Conservation (phyloP, 1,140 invertebrate genomes). For the Scaptomyza montana region DNA sequence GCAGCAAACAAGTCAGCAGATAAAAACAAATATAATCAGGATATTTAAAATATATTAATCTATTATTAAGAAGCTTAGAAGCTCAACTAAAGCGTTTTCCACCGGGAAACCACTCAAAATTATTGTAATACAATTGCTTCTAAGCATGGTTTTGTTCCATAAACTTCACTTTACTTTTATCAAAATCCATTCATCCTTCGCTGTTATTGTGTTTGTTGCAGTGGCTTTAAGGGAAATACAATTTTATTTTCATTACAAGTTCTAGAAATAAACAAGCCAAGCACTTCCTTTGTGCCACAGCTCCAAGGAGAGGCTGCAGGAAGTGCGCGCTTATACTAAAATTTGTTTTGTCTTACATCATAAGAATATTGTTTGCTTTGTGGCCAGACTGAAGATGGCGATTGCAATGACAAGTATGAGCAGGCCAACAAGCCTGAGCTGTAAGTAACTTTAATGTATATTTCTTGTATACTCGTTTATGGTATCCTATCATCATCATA, state of each 20-base stretch:
- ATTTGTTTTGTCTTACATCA: conserved; percentile 36
- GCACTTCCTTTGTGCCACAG: conserved; percentile 24
- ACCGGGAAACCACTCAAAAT: no score
- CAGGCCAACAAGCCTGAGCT: conserved; percentile 2
- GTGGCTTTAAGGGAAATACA: conserved; percentile 6
- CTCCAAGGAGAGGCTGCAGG: conserved; percentile 24
- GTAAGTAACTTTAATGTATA: conserved; percentile 29
- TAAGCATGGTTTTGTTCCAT: no score
- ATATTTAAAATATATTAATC: no score
- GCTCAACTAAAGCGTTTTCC: no score
- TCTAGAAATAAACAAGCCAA: conserved; percentile 63
- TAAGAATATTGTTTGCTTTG: conserved; percentile 68
- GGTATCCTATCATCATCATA: conserved; percentile 24
- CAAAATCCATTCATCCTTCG: not conserved
- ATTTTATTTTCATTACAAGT: conserved; percentile 47
- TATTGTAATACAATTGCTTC: no score
- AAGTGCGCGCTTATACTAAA: conserved; percentile 31
- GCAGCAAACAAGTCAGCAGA: not conserved
- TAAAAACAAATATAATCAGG: not conserved
- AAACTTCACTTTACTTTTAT: not conserved
- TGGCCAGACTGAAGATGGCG: conserved; percentile 65
- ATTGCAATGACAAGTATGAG: not conserved
- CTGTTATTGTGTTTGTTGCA: not conserved
- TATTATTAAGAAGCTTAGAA: no score
- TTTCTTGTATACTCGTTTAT: conserved; percentile 33